A percentile compares a stretch with the other conserved stretches of the same genome.
phyloP scores from a whole-genome alignment of 2,888 invertebrate species.

The Pocota personata region DNA sequence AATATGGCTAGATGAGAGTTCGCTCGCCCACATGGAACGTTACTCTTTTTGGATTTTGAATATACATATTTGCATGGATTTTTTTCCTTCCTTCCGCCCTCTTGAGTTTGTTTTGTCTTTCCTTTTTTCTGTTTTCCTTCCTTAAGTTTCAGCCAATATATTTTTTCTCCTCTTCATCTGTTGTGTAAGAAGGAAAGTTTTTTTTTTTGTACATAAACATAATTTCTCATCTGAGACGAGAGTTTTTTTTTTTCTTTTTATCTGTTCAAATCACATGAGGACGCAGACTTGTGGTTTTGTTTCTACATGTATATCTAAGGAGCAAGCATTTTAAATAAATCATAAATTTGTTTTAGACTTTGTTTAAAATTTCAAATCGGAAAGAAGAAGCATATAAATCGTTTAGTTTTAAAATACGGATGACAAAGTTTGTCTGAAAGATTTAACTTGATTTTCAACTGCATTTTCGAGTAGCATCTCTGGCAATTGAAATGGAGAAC shows the following conservation, averaged over 20 bases:
- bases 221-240: slow-evolving; percentile 30
- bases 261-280: slow-evolving; percentile 33
- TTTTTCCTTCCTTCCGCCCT: neutral
- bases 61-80: slow-evolving; percentile 61
- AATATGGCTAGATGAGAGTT: slow-evolving; percentile 3
- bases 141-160: slow-evolving; percentile 3
- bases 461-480: neutral
- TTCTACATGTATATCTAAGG: neutral
- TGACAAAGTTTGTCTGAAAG: neutral
- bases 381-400: neutral
- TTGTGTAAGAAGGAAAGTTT: neutral
- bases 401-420: neutral
- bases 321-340: slow-evolving; percentile 40
- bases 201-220: slow-evolving; percentile 31
- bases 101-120: slow-evolving; percentile 7
- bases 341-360: neutral
- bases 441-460: neutral
- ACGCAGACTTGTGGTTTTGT: neutral
- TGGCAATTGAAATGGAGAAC: too few species aligned
- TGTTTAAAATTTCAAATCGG: neutral
- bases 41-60: slow-evolving; percentile 60
- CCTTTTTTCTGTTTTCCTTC: neutral
- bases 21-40: slow-evolving; percentile 27
- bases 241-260: neutral
- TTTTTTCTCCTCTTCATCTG: neutral